Evolutionary conservation across 2,113 vertebrate genomes (phyloP), one percentile per base, ranked within the genome.

Genomic region (Pedionomus torquatus): DNA sequence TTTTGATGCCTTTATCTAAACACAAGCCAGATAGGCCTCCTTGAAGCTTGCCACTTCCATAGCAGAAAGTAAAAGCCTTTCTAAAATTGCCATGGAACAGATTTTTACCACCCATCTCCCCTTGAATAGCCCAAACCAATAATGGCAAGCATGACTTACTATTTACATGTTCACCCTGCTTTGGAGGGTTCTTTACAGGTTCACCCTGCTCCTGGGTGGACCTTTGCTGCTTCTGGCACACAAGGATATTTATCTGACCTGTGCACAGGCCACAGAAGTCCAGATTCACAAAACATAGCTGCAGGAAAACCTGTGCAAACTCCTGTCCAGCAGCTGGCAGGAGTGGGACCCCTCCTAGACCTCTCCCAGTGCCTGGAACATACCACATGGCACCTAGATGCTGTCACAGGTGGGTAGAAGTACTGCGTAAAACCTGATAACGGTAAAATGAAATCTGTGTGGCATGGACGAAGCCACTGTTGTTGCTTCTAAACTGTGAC

Each of bases 1-100:
- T 79, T 76, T 82, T 66, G 43, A 31, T 51, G 41, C 25, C 69
- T 79, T 71, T n/a, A 90, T 43, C 49, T 89, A 84, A 89, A 93
- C 19, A 68, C 12, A 35, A n/a, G 17, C 26, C 58, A 35, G 26
- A 17, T 30, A 72, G 79, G 14, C 11, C 46, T 81, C 77, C 43
- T 78, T 33, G 4, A 28, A 93, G 39, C 16, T 84, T 75, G 51
- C 9, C 37, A 33, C 28, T 51, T 23, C 3, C 1, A 49, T 3
- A 75, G 41, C 48, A 63, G 60, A 63, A 63, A 79, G 48, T 10
- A 82, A 74, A 91, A 77, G 23, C 24, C 18, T 69, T 63, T 78
- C 58, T 55, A 21, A 70, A 90, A 57, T 24, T 49, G 21, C 19
- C 5, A 4, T 65, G 41, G 61, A 31, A 63, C 51, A 66, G 63